A percentile compares a stretch with the other conserved stretches of the same genome.
phyloP scores from a whole-genome alignment of 2,888 invertebrate genomes.

The Platerodrilus igneus region DNA sequence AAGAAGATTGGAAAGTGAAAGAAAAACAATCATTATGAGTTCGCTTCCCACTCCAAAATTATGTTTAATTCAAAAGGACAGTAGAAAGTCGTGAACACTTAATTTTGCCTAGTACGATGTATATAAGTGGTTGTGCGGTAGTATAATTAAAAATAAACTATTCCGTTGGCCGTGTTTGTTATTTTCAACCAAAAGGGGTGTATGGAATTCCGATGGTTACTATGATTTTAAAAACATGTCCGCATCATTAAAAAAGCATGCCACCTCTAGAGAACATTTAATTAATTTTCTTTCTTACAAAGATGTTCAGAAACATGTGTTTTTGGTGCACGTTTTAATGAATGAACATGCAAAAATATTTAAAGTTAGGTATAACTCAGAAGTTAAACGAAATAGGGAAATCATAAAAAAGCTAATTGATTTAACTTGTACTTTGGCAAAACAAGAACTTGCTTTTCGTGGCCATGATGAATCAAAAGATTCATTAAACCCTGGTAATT shows the following conservation, averaged over 20 bases:
- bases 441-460: slow-evolving; percentile 2
- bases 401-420: neutral
- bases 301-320: neutral
- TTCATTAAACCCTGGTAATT: too few relatives aligned
- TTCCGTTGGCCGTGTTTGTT: slow-evolving; percentile 1
- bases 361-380: neutral
- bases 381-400: neutral
- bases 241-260: slow-evolving; percentile 2
- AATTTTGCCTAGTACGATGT: too few relatives aligned
- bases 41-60: too few relatives aligned
- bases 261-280: neutral
- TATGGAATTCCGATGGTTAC: neutral
- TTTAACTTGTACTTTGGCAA: slow-evolving; percentile 4
- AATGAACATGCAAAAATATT: slow-evolving; percentile 1
- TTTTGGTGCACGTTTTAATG: slow-evolving; percentile 1
- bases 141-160: neutral
- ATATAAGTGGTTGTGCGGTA: too few relatives aligned
- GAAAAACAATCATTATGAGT: too few relatives aligned
- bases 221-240: neutral
- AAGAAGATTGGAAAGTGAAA: too few relatives aligned
- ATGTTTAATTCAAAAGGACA: too few relatives aligned
- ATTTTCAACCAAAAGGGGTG: neutral
- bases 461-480: too few relatives aligned
- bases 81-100: too few relatives aligned
- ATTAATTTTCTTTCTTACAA: slow-evolving; percentile 2